Evolutionary conservation across 2,888 invertebrate species (phyloP).

Genomic region (Agonopterix alstromeriana): DNA sequence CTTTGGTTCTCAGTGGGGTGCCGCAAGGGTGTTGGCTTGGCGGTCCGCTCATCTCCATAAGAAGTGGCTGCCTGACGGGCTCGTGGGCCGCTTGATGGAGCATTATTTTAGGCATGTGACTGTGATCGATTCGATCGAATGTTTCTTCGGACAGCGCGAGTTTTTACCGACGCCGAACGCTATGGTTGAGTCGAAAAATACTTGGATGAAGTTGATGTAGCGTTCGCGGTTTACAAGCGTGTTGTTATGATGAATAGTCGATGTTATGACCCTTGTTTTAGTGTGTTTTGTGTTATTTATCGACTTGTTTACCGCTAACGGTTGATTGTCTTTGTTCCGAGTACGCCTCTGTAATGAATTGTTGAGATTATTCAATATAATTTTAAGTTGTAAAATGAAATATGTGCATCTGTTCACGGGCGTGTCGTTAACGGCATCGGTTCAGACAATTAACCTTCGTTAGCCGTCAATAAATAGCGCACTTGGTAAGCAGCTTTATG

Average conservation of each 20-base stretch:
- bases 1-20: conserved; percentile 41
- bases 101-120: conserved; percentile 68
- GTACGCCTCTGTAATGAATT: background rate
- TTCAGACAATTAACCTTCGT: conserved; percentile 52
- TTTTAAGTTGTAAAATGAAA: background rate
- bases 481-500: conserved; percentile 50
- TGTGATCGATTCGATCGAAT: conserved; percentile 70
- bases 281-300: conserved; percentile 38
- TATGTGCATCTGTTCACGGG: conserved; percentile 1
- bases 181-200: conserved; percentile 15
- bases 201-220: conserved; percentile 50
- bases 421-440: conserved; percentile 26
- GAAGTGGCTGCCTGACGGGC: conserved; percentile 36
- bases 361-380: background rate
- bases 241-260: conserved; percentile 53
- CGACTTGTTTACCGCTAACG: conserved; percentile 13
- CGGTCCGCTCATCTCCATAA: conserved; percentile 47
- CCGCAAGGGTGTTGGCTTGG: conserved; percentile 37
- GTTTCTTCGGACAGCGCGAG: conserved; percentile 53
- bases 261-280: conserved; percentile 42
- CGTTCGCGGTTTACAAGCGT: conserved; percentile 44
- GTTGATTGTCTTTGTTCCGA: background rate
- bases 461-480: conserved; percentile 58
- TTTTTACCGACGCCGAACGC: conserved; percentile 40
- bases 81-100: conserved; percentile 44